phyloP scores from a whole-genome alignment of 2,113 vertebrate genomes.

The Damaliscus lunatus region DNA sequence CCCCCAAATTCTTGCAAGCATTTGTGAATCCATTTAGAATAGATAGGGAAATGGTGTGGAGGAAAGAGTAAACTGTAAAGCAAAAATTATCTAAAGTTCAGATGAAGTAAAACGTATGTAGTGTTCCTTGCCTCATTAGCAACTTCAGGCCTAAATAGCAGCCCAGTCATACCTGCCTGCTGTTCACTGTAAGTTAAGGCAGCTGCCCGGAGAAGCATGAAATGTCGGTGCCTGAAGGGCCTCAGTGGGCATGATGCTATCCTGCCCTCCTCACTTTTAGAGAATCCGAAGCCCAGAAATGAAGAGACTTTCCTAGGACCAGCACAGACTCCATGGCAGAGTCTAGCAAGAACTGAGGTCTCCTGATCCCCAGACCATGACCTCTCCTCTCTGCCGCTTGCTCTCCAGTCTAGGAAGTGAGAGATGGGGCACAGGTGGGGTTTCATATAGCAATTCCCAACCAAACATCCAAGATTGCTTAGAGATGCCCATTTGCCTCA shows the following conservation, averaged over 20 bases:
- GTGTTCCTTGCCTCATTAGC: slow-evolving; percentile 71
- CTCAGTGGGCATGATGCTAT: neutral
- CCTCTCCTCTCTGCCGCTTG: neutral
- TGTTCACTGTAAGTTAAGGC: slow-evolving; percentile 34
- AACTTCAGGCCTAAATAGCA: slow-evolving; percentile 57
- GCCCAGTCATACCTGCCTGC: slow-evolving; percentile 48
- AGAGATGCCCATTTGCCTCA: rapidly evolving
- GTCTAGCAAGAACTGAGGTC: neutral
- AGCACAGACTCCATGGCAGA: no score
- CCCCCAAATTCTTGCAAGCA: slow-evolving; percentile 78
- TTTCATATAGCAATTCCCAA: neutral
- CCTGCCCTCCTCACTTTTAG: neutral
- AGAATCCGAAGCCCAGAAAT: neutral
- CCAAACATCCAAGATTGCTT: neutral
- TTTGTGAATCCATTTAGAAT: slow-evolving; percentile 73
- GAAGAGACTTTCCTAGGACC: neutral
- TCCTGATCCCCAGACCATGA: neutral
- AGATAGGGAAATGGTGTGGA: slow-evolving; percentile 58
- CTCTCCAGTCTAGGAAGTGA: neutral
- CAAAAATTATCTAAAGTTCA: slow-evolving; percentile 71
- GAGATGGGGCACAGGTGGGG: rapidly evolving
- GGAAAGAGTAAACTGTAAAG: slow-evolving; percentile 69
- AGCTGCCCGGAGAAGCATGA: neutral
- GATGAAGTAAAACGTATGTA: slow-evolving; percentile 42
- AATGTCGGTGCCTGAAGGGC: slow-evolving; percentile 27